phyloP scores from a whole-genome alignment of 2,113 vertebrate genomes.

The Pomatorhinus ruficollis region DNA sequence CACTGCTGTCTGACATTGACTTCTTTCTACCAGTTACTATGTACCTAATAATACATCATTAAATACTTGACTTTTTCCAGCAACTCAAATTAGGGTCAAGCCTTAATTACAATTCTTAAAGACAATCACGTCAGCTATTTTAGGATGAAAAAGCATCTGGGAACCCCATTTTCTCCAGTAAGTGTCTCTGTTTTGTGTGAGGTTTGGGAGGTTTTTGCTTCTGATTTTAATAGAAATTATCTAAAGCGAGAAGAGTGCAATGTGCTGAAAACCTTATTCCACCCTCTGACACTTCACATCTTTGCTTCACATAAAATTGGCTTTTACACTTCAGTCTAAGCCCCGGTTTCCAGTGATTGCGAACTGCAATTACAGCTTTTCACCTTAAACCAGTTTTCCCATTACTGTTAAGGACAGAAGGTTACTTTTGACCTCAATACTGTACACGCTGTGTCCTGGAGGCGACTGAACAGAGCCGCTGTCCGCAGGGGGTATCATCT shows the following conservation, averaged over 20 bases:
- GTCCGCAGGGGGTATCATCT: background rate
- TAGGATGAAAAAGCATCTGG: background rate
- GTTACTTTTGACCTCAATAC: background rate
- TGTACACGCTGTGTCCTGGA: background rate
- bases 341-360: background rate
- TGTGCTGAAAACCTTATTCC: background rate
- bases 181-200: background rate
- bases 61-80: background rate
- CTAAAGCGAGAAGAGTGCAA: background rate
- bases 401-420: background rate
- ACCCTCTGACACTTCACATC: background rate
- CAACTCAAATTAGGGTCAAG: background rate
- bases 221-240: background rate
- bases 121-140: background rate
- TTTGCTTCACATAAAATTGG: background rate
- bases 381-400: background rate
- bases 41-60: background rate
- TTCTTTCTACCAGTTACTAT: background rate
- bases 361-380: background rate
- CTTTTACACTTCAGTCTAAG: background rate
- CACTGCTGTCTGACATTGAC: background rate
- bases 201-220: background rate
- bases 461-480: background rate
- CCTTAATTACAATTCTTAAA: background rate
- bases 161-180: background rate